Evolutionary conservation across 2,888 invertebrate species (phyloP).

Genomic region (Epiblema foenella): DNA sequence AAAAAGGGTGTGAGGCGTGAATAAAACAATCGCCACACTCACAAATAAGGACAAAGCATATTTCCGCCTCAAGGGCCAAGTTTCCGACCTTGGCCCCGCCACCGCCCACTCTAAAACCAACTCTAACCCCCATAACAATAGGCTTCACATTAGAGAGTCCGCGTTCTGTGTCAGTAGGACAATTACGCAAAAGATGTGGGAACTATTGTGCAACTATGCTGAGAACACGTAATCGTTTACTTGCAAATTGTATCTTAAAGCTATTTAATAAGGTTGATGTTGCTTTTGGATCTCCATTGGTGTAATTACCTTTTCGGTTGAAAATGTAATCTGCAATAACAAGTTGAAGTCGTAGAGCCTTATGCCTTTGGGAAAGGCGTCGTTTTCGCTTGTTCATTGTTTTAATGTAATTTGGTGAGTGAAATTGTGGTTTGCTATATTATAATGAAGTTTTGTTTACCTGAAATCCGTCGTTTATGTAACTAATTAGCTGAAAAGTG

Average conservation of each 20-base stretch:
- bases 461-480: constrained; percentile 16
- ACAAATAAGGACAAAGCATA: constrained; percentile 22
- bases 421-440: constrained; percentile 15
- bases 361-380: neutral
- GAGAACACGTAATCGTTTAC: neutral
- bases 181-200: constrained; percentile 33
- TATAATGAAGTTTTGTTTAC: constrained; percentile 5
- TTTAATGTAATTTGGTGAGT: constrained; percentile 17
- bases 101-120: neutral
- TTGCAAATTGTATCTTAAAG: neutral
- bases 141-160: constrained; percentile 11
- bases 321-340: neutral
- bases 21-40: constrained; percentile 22
- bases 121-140: constrained; percentile 14
- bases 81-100: constrained; percentile 33
- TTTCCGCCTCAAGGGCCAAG: constrained; percentile 39
- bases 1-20: constrained; percentile 19
- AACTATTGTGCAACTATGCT: constrained; percentile 23
- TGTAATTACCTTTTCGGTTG: neutral
- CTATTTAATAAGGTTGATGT: neutral
- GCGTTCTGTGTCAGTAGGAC: constrained; percentile 33
- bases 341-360: neutral
- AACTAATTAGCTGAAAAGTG: neutral
- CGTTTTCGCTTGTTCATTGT: constrained; percentile 12
- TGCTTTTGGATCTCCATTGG: neutral